Percentiles rank a stretch among this genome's conserved stretches.
These are phyloP conservation scores for Anguilla rostrata DNA, from an alignment of 2,113 vertebrate genomes.

Conservation along the genomic window DNA sequence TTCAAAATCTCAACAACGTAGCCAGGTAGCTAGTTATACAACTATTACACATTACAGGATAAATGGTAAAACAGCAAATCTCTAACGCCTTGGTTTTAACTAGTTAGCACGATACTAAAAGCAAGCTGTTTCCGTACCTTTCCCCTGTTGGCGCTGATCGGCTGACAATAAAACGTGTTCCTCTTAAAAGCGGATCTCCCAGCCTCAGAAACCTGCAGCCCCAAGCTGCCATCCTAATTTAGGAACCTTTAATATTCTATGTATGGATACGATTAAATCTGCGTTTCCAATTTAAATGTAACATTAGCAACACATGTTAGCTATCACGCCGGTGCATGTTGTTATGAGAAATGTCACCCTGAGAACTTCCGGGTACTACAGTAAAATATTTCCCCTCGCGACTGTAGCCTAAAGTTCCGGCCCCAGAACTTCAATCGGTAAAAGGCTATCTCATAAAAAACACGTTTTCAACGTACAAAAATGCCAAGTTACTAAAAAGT, in stretches of 20 bases:
- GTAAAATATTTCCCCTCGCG: conserved; percentile 31
- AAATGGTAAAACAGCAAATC: no score
- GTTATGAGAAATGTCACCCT: conserved; percentile 63
- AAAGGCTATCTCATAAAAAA: no score
- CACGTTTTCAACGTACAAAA: no score
- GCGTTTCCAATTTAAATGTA: background rate
- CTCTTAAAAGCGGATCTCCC: conserved; percentile 44
- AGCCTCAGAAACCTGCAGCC: conserved; percentile 51
- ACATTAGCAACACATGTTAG: background rate
- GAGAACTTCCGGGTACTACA: conserved; percentile 56
- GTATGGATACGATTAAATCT: background rate
- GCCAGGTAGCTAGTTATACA: no score
- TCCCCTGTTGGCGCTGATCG: conserved; percentile 34
- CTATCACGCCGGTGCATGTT: conserved; percentile 31
- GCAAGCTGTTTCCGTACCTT: background rate
- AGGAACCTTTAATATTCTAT: background rate
- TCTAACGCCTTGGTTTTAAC: no score
- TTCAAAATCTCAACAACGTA: no score
- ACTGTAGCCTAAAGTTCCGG: conserved; percentile 42
- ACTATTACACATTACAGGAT: no score
- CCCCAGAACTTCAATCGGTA: background rate
- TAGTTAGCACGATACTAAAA: background rate
- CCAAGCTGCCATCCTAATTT: conserved; percentile 56
- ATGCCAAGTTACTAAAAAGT: no score
- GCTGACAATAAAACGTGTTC: conserved; percentile 32